phyloP scores from a whole-genome alignment of 2,113 vertebrate genomes.

The Corydoras sp. region DNA sequence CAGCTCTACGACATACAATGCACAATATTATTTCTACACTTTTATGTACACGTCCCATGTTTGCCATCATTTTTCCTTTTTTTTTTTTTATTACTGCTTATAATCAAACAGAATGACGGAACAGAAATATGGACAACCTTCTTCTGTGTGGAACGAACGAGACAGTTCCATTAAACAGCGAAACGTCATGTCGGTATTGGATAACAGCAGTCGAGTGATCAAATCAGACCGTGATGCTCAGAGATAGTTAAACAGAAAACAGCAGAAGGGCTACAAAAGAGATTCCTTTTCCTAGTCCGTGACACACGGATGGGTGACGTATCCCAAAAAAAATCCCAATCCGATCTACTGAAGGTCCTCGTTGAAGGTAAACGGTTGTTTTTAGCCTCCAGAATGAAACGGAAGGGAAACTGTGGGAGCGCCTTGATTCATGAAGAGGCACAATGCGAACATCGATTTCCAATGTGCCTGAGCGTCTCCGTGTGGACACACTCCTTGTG shows the following conservation, averaged over 20 bases:
- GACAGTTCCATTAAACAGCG: conserved; percentile 46
- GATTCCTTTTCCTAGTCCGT: conserved; percentile 46
- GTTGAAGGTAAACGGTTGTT: conserved; percentile 14
- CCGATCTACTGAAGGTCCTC: background rate
- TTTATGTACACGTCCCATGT: conserved; percentile 85
- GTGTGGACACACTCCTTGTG: conserved; percentile 25
- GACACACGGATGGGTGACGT: conserved; percentile 71
- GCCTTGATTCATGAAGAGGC: conserved; percentile 14
- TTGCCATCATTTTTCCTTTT: conserved; percentile 37
- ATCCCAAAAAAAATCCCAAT: conserved; percentile 55
- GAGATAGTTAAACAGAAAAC: conserved; percentile 46
- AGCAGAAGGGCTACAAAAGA: conserved; percentile 25
- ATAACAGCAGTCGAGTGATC: conserved; percentile 35
- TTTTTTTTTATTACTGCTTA: conserved; percentile 25
- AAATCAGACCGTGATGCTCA: conserved; percentile 32
- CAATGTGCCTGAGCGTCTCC: conserved; percentile 46
- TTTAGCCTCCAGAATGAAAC: conserved; percentile 15
- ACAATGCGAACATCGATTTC: conserved; percentile 36
- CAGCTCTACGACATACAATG: conserved; percentile 97
- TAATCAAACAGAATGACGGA: conserved; percentile 67
- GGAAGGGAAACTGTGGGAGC: background rate
- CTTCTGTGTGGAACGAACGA: conserved; percentile 49
- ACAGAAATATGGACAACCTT: conserved; percentile 57
- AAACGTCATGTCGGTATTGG: conserved; percentile 58
- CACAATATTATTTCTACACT: conserved; percentile 90